Base-by-base conservation (phyloP, 1,140 invertebrate genomes). In the Drosophila prosaltans region DNA sequence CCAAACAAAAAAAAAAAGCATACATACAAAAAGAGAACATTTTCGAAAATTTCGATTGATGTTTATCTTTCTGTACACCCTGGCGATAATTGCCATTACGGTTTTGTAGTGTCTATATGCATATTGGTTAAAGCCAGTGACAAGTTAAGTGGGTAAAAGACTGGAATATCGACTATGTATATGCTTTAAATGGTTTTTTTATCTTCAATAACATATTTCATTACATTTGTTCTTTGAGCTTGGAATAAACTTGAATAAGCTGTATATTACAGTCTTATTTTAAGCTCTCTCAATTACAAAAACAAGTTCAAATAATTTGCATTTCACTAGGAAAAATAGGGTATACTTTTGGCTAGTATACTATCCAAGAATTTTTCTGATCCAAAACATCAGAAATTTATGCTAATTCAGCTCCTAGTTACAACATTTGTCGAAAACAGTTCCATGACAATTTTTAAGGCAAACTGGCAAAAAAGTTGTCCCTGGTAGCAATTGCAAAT, bases 1-100 rank as follows among this genome's bases (percentile, higher is more conserved):
- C 80, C 81, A 80, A 76, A 66, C 63, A 75, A 32, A 43, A 67
- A 67, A 43, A 10, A 66, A 41, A 65, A 24, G 28, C 4, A 1
- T 9, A 77, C 62, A 68, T 62, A 73, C 68, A 69, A 74, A 68
- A 67, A 71, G 48, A 8, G 10, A 3, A 51, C 45, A 51, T 48
- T 48, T 48, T 24, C 2, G 21, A 6, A 51, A 26, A 51, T 26
- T 51, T 26, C 45, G 21, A 51, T 51, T 51, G 45, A 26, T 51
- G 45, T 51, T 51, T 51, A 51, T 51, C 45, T 51, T 26, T 9
- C 3, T 26, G 45, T 9, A 51, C 21, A 26, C 45, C 8, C 8
- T 9, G 21, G 45, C 21, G 21, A 51, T 51, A 51, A 26, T 51
- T 51, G 45, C 45, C 21, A 24, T 48, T 24, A 48, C 45, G 45